phyloP scores from a whole-genome alignment of 2,888 invertebrate genomes.

The Drosophila phalerata region DNA sequence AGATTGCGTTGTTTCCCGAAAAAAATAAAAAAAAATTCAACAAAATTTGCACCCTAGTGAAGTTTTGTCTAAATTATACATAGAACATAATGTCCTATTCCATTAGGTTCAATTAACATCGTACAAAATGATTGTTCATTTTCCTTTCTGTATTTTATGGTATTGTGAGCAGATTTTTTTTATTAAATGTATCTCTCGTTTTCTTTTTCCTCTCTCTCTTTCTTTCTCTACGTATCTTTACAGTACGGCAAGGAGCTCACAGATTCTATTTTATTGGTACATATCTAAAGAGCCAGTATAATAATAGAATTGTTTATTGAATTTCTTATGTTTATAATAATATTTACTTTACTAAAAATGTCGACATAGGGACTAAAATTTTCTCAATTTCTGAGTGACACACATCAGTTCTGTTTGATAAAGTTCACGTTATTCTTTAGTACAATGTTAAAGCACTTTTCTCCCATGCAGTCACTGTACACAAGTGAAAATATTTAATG shows the following conservation, averaged over 20 bases:
- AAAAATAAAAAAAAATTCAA: neutral
- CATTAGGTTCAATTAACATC: neutral
- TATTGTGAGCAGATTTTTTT: slow-evolving; percentile 37
- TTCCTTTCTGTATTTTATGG: slow-evolving; percentile 11
- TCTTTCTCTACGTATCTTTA: slow-evolving; percentile 79
- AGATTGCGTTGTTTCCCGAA: slow-evolving; percentile 8
- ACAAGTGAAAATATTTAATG: neutral
- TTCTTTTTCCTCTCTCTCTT: slow-evolving; percentile 57
- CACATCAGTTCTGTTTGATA: neutral
- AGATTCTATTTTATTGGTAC: slow-evolving; percentile 86
- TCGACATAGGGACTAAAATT: neutral
- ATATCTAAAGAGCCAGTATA: slow-evolving; percentile 30
- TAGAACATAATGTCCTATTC: neutral
- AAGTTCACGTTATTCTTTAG: slow-evolving; percentile 11
- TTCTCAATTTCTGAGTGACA: neutral
- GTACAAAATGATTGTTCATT: slow-evolving; percentile 7
- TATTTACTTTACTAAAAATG: slow-evolving; percentile 1
- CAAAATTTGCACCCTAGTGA: slow-evolving; percentile 8
- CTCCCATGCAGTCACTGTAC: slow-evolving; percentile 3
- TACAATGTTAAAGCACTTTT: slow-evolving; percentile 32
- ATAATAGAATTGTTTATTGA: slow-evolving; percentile 23
- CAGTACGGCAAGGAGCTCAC: slow-evolving; percentile 86
- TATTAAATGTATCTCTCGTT: slow-evolving; percentile 51
- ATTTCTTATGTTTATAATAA: slow-evolving; percentile 14
- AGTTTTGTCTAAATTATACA: slow-evolving; percentile 11